Evolutionary conservation across 1,140 invertebrate species (phyloP).

Genomic region (Lasioglossum albipes): DNA sequence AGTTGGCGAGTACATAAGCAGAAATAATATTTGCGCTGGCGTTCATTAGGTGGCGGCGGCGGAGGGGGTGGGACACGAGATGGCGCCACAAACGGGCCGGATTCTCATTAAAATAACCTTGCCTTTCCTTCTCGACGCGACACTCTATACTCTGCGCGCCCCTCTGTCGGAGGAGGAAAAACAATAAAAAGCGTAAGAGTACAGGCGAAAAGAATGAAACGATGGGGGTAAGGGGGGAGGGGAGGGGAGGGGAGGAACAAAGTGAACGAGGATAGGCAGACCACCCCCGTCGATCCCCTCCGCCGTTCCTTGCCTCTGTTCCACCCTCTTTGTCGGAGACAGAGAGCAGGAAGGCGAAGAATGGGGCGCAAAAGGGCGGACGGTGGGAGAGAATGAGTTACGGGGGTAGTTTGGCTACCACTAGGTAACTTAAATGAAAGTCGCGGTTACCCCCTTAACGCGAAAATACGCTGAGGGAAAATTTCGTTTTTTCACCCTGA

Average conservation of each 20-base stretch:
- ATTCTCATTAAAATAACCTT: slow-evolving; percentile 79
- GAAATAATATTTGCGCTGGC: slow-evolving; percentile 79
- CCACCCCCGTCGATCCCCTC: slow-evolving; percentile 11
- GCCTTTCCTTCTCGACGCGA: slow-evolving; percentile 64
- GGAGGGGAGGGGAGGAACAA: slow-evolving; percentile 36
- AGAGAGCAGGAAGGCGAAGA: not conserved
- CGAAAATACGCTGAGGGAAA: slow-evolving; percentile 71
- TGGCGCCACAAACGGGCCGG: slow-evolving; percentile 75
- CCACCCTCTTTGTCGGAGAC: not conserved
- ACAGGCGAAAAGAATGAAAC: slow-evolving; percentile 38
- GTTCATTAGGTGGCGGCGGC: slow-evolving; percentile 77
- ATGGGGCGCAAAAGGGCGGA: slow-evolving; percentile 6
- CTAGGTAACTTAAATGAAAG: slow-evolving; percentile 72
- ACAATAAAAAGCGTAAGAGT: not conserved
- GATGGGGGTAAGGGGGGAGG: not conserved
- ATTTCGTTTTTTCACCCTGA: slow-evolving; percentile 68
- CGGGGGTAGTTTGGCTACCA: slow-evolving; percentile 67
- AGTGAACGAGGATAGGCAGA: slow-evolving; percentile 56
- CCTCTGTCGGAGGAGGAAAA: slow-evolving; percentile 4
- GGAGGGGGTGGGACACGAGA: slow-evolving; percentile 46
- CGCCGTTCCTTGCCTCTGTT: slow-evolving; percentile 42
- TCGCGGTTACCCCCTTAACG: slow-evolving; percentile 62
- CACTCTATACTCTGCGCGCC: not conserved
- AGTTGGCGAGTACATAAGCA: slow-evolving; percentile 79
- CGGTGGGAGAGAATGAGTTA: slow-evolving; percentile 55